Evolutionary conservation across 1,140 invertebrate genomes (phyloP), one percentile per base, ranked within the genome.

Genomic region (Frieseomelitta varia): DNA sequence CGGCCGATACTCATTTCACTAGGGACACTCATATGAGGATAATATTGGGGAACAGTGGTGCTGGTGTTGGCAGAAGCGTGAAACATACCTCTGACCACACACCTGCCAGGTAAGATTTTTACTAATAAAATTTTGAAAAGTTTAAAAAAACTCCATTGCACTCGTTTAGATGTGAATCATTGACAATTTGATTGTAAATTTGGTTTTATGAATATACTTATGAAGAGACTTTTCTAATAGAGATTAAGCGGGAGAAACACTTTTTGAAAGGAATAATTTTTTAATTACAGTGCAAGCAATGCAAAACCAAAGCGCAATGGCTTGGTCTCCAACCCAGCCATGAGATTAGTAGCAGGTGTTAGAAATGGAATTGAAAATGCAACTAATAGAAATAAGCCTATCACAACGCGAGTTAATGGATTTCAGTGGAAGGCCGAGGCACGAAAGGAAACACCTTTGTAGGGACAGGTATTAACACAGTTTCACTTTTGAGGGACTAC

Each of bases 11-110:
- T 27, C 97, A 98, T 91, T 98, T 98, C 93, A 97, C 97, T 55
- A 95, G 97, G 15, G 97, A 98, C 93, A 98, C 98, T 15, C 98
- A 98, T 90, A 98, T 98, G 98, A 96, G 97, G 88, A 98, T 98
- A 84, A 98, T 98, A 91, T 94, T 98, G 83, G 98, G 98, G 8
- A 96, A 96, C 81, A 95, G 95, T 67, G 95, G 95, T n/a, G 93
- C 93, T 65, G 95, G 92, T 69, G 93, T 93, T 75, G 91, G 93
- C 8, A 93, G 96, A 69, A 95, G 95, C 84, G 93, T 95, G 12
- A 96, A 96, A 88, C 91, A 94, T 74, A 84, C 91, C 27, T 82
- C 93, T 12, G 94, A 94, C 67, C 93, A 94, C 84, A 92, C 91
- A 84, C 90, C 92, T 86, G 90, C 92, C 81, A 94, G 94, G 95